Evolutionary conservation across 2,888 invertebrate genomes (phyloP).

Genomic region (Aromia moschata): DNA sequence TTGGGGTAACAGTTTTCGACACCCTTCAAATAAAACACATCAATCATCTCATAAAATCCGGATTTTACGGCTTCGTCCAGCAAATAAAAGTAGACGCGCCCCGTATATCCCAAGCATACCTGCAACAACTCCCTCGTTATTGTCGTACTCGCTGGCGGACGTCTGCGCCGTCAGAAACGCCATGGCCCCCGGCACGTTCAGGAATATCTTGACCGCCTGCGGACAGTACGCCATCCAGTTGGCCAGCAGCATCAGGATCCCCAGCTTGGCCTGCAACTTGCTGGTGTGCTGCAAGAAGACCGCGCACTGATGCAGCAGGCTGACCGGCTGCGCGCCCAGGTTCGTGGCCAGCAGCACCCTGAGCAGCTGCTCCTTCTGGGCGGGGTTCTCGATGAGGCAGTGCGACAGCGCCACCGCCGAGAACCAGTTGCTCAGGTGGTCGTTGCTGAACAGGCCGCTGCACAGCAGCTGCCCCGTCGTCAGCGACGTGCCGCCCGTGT

Average conservation of each 20-base stretch:
- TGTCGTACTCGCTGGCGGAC: slow-evolving; percentile 86
- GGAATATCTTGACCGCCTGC: slow-evolving; percentile 82
- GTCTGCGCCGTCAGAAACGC: slow-evolving; percentile 86
- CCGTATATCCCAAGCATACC: too few relatives aligned
- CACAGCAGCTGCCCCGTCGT: slow-evolving; percentile 89
- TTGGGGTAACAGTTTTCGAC: too few relatives aligned
- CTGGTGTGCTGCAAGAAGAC: slow-evolving; percentile 83
- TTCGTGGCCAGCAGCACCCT: slow-evolving; percentile 90
- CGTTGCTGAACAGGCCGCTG: slow-evolving; percentile 88
- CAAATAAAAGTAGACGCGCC: too few relatives aligned
- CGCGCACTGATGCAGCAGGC: slow-evolving; percentile 89
- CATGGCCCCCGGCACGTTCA: slow-evolving; percentile 75
- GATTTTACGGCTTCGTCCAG: too few relatives aligned
- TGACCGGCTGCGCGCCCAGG: slow-evolving; percentile 84
- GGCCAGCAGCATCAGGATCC: slow-evolving; percentile 88
- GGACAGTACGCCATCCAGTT: slow-evolving; percentile 90
- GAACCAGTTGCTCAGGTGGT: slow-evolving; percentile 94
- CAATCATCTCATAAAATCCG: too few relatives aligned
- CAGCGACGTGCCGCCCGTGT: slow-evolving; percentile 71
- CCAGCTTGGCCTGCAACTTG: slow-evolving; percentile 85
- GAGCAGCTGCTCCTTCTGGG: slow-evolving; percentile 89
- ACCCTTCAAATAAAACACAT: too few relatives aligned
- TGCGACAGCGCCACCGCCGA: slow-evolving; percentile 92
- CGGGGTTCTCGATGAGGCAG: slow-evolving; percentile 84
- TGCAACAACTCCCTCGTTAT: slow-evolving; percentile 78